phyloP scores from a whole-genome alignment of 1,140 invertebrate genomes.

The Hyphantria cunea region DNA sequence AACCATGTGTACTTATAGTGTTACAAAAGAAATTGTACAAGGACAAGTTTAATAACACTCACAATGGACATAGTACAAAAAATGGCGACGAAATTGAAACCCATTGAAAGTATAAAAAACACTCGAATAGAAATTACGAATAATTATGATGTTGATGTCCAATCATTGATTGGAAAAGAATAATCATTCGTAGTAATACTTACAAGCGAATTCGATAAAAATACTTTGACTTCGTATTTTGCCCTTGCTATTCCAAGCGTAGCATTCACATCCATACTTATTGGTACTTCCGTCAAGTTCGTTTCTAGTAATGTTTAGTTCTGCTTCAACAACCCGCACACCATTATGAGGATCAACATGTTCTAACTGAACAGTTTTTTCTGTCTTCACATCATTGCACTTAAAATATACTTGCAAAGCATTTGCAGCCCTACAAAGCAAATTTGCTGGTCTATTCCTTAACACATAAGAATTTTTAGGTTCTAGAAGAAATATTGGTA shows the following conservation, averaged over 20 bases:
- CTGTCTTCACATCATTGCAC: slow-evolving; percentile 89
- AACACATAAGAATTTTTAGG: slow-evolving; percentile 93
- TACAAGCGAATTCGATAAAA: slow-evolving; percentile 93
- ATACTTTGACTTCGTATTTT: slow-evolving; percentile 91
- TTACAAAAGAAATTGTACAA: too few species aligned
- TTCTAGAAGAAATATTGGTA: slow-evolving; percentile 92
- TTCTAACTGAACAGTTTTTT: slow-evolving; percentile 85
- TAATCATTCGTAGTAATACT: slow-evolving; percentile 80
- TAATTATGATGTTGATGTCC: too few species aligned
- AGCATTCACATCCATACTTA: slow-evolving; percentile 94
- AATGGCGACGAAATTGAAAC: too few species aligned
- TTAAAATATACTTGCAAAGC: slow-evolving; percentile 93
- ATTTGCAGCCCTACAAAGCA: slow-evolving; percentile 93
- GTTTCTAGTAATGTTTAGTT: slow-evolving; percentile 92
- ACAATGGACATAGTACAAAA: too few species aligned
- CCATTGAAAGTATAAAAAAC: too few species aligned
- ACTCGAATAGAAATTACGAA: too few species aligned
- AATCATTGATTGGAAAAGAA: too few species aligned
- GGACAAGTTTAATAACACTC: too few species aligned
- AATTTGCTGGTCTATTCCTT: slow-evolving; percentile 91
- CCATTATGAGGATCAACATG: slow-evolving; percentile 93
- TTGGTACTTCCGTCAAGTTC: slow-evolving; percentile 94
- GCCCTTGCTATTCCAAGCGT: slow-evolving; percentile 90
- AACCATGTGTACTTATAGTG: too few species aligned
- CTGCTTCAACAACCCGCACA: slow-evolving; percentile 91